Evolutionary conservation across 2,888 invertebrate species (phyloP).

Genomic region (Cheilosia pagana): DNA sequence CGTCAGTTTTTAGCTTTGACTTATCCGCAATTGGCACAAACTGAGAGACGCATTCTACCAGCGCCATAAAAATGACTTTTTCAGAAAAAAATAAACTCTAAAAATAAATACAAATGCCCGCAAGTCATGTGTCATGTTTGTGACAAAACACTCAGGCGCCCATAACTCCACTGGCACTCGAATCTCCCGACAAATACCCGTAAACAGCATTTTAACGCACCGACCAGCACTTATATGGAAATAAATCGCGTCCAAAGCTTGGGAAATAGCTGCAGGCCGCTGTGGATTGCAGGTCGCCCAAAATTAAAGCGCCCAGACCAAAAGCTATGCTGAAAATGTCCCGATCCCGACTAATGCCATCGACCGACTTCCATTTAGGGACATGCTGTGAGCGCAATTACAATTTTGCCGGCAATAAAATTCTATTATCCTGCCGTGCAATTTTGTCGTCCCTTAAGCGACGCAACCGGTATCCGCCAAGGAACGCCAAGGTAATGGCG

Average conservation of each 20-base stretch:
- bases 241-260: constrained; percentile 33
- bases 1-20: constrained; percentile 29
- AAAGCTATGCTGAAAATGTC: constrained; percentile 5
- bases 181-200: constrained; percentile 45
- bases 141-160: constrained; percentile 62
- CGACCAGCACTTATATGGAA: constrained; percentile 41
- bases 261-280: constrained; percentile 32
- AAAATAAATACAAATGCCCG: constrained; percentile 25
- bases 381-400: constrained; percentile 26
- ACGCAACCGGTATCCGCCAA: constrained; percentile 27
- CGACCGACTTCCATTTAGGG: constrained; percentile 36
- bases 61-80: constrained; percentile 31
- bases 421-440: constrained; percentile 38
- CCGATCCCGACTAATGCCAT: constrained; percentile 11
- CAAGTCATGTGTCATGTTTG: constrained; percentile 65
- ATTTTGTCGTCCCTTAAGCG: constrained; percentile 1
- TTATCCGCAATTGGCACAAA: constrained; percentile 33
- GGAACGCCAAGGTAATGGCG: constrained; percentile 42
- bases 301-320: constrained; percentile 21
- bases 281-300: constrained; percentile 13
- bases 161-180: constrained; percentile 21
- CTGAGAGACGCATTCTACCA: constrained; percentile 39
- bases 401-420: constrained; percentile 45
- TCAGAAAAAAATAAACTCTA: background rate
- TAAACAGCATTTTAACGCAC: constrained; percentile 33